phyloP scores from a whole-genome alignment of 2,797 vertebrate species.

The Erethizon dorsatum region DNA sequence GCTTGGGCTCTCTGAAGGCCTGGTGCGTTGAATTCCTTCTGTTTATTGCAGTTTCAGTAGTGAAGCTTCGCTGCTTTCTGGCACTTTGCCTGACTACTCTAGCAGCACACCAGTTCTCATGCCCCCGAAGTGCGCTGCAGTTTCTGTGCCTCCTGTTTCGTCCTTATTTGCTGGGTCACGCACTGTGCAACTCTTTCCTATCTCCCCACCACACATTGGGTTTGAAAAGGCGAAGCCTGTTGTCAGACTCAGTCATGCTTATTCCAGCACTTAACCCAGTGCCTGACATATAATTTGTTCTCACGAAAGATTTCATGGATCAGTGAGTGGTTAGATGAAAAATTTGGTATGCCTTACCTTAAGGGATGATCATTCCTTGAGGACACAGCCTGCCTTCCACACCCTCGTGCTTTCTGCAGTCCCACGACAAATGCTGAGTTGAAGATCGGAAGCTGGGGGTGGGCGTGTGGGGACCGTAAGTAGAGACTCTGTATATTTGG shows the following conservation, averaged over 20 bases:
- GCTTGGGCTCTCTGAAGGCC: not conserved
- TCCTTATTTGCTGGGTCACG: not conserved
- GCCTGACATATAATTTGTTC: not conserved
- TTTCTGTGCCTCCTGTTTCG: not conserved
- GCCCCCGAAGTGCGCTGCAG: no score
- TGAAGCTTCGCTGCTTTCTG: not conserved
- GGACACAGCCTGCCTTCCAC: not conserved
- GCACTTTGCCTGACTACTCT: no score
- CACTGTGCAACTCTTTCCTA: not conserved
- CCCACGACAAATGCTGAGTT: fast-evolving
- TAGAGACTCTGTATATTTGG: not conserved
- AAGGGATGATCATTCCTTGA: not conserved
- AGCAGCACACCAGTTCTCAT: not conserved
- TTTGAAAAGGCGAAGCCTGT: not conserved
- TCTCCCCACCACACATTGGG: not conserved
- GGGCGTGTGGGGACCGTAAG: not conserved
- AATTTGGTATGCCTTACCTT: not conserved
- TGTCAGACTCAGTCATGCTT: not conserved
- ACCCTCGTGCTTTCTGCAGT: not conserved
- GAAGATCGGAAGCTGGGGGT: not conserved
- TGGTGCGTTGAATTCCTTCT: not conserved
- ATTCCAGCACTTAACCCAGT: not conserved
- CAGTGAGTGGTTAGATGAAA: not conserved
- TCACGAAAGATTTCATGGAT: not conserved
- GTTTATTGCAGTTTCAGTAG: not conserved